A percentile compares a stretch with the other conserved stretches of the same genome.
Evolutionary conservation across 2,113 vertebrate genomes (phyloP).

Genomic region (Limanda limanda): DNA sequence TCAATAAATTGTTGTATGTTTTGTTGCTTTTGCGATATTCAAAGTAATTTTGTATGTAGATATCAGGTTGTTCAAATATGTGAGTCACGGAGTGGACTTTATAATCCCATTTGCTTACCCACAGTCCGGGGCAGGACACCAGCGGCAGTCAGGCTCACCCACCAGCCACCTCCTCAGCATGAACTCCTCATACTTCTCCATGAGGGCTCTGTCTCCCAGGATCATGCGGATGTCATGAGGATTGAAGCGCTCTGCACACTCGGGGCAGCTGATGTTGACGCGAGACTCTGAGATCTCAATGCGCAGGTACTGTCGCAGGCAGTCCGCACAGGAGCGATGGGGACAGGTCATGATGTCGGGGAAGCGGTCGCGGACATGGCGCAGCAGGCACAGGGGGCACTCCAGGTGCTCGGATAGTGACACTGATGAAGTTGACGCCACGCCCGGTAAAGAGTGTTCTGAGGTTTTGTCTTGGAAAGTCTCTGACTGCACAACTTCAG

Average conservation of each 20-base stretch:
- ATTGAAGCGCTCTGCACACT: constrained; percentile 97
- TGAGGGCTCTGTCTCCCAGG: constrained; percentile 92
- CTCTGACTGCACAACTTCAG: constrained; percentile 92
- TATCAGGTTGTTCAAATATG: neutral
- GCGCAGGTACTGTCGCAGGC: constrained; percentile 96
- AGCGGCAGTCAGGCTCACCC: constrained; percentile 96
- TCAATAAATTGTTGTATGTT: neutral
- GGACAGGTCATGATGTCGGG: constrained; percentile 99
- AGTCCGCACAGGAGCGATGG: constrained; percentile 97
- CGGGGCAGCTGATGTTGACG: constrained; percentile 98
- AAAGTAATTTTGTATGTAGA: too few species aligned
- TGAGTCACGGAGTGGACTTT: neutral
- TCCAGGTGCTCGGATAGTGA: constrained; percentile 88
- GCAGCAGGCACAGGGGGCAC: constrained; percentile 95
- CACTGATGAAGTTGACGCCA: constrained; percentile 68
- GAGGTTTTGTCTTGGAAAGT: constrained; percentile 75
- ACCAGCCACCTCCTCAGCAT: constrained; percentile 98
- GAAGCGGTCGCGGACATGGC: constrained; percentile 92
- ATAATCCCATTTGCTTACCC: constrained; percentile 85
- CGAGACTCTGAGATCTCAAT: constrained; percentile 98
- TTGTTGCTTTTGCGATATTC: too few species aligned
- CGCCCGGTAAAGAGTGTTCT: constrained; percentile 72
- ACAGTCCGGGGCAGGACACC: constrained; percentile 98
- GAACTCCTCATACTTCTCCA: constrained; percentile 99
- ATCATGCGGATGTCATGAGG: constrained; percentile 97